These are phyloP conservation scores for Drosophila phalerata DNA, from an alignment of 2,888 invertebrate species.

Conservation along the genomic window DNA sequence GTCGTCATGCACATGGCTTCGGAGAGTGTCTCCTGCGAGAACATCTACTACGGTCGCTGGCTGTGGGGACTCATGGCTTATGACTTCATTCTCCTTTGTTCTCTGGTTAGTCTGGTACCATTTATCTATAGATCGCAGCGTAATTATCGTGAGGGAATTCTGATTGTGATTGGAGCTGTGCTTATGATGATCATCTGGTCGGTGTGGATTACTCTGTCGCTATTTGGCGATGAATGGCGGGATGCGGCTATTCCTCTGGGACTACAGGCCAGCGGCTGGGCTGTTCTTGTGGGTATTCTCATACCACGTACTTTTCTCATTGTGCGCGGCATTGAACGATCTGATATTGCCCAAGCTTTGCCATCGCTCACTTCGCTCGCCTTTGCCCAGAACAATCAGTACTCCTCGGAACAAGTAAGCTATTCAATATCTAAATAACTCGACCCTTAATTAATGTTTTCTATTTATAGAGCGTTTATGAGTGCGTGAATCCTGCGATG, in stretches of 20 bases:
- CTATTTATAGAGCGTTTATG: slow-evolving; percentile 86
- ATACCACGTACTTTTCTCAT: slow-evolving; percentile 90
- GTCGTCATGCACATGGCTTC: slow-evolving; percentile 86
- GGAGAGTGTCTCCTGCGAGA: slow-evolving; percentile 86
- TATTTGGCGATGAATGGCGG: slow-evolving; percentile 86
- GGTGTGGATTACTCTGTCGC: slow-evolving; percentile 87
- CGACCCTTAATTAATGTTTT: background rate
- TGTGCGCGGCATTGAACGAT: slow-evolving; percentile 88
- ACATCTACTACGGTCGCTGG: slow-evolving; percentile 86
- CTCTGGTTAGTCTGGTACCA: slow-evolving; percentile 87
- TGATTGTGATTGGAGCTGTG: slow-evolving; percentile 87
- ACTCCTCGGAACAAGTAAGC: slow-evolving; percentile 85
- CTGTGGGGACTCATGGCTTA: slow-evolving; percentile 87
- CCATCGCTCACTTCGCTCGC: slow-evolving; percentile 86
- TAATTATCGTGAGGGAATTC: slow-evolving; percentile 89
- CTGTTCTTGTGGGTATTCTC: slow-evolving; percentile 88
- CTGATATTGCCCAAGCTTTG: slow-evolving; percentile 87
- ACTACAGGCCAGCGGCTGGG: slow-evolving; percentile 88
- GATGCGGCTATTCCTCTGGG: slow-evolving; percentile 88
- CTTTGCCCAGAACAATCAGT: slow-evolving; percentile 86
- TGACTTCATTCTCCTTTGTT: slow-evolving; percentile 87
- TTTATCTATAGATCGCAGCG: slow-evolving; percentile 88
- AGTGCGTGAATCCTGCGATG: slow-evolving; percentile 87
- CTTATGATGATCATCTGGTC: slow-evolving; percentile 88
- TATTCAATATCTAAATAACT: rapidly evolving